phyloP scores from a whole-genome alignment of 2,113 vertebrate species.

The Laterallus jamaicensis region DNA sequence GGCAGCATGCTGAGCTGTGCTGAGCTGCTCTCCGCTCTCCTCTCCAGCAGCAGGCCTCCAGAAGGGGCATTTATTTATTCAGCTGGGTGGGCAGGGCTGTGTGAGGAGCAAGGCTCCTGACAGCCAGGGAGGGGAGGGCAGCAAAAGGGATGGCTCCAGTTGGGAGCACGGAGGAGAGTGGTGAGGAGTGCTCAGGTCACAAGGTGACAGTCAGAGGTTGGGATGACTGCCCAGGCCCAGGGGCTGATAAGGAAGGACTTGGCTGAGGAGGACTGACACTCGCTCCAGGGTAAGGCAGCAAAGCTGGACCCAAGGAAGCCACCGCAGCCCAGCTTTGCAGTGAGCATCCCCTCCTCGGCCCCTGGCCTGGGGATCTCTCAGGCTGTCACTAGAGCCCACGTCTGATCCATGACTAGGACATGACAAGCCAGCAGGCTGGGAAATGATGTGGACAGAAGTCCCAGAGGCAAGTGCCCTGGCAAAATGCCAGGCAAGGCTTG shows the following conservation, averaged over 20 bases:
- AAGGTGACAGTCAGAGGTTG: not conserved
- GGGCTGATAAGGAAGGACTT: not conserved
- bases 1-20: rapidly evolving
- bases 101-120: not conserved
- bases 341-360: not conserved
- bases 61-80: not conserved
- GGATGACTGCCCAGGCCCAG: not conserved
- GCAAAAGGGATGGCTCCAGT: not conserved
- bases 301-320: not conserved
- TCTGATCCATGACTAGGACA: not conserved
- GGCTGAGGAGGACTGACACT: not conserved
- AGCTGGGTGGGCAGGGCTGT: not conserved
- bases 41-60: not conserved
- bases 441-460: not conserved
- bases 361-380: not conserved
- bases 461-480: not conserved
- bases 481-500: not conserved
- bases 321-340: not conserved
- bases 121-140: not conserved
- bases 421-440: not conserved
- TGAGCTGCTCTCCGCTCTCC: not conserved
- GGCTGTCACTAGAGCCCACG: not conserved
- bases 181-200: not conserved
- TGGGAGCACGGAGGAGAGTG: not conserved
- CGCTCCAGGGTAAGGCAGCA: not conserved